Percentiles rank a stretch among this genome's conserved stretches.
Evolutionary conservation across 1,140 invertebrate genomes (phyloP).

Genomic region (Meloidogyne floridensis): DNA sequence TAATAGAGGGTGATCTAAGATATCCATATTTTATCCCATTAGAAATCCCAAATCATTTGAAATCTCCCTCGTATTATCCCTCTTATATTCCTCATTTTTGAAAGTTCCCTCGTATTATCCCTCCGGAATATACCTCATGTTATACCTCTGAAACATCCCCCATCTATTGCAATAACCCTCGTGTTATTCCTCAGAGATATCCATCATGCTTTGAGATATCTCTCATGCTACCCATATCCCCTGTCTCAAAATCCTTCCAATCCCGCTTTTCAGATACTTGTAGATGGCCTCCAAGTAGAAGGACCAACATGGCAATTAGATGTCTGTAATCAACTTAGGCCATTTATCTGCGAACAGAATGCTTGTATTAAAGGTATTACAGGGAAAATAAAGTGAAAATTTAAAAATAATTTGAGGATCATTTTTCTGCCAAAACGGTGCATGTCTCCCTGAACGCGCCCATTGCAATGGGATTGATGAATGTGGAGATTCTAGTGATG

Average conservation of each 20-base stretch:
- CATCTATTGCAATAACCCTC: no score
- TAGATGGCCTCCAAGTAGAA: constrained; percentile 38
- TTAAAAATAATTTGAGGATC: constrained; percentile 60
- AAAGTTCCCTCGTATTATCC: no score
- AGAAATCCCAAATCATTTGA: no score
- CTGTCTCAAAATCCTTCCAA: no score
- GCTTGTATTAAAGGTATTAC: constrained; percentile 83
- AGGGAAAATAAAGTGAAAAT: not conserved
- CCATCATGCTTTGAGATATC: no score
- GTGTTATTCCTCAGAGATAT: no score
- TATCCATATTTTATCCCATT: no score
- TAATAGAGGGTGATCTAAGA: no score
- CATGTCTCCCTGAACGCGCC: constrained; percentile 68
- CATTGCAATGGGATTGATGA: constrained; percentile 68
- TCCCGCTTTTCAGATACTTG: constrained; percentile 54
- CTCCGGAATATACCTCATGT: no score
- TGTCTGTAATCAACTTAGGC: constrained; percentile 84
- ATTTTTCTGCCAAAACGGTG: constrained; percentile 68
- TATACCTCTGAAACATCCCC: no score
- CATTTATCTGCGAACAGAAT: constrained; percentile 86
- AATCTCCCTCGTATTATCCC: no score
- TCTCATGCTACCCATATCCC: no score
- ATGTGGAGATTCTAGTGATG: constrained; percentile 69
- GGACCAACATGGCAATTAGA: constrained; percentile 47
- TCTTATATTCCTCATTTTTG: not conserved